phyloP scores from a whole-genome alignment of 2,113 vertebrate genomes.

The Amphiprion ocellaris region DNA sequence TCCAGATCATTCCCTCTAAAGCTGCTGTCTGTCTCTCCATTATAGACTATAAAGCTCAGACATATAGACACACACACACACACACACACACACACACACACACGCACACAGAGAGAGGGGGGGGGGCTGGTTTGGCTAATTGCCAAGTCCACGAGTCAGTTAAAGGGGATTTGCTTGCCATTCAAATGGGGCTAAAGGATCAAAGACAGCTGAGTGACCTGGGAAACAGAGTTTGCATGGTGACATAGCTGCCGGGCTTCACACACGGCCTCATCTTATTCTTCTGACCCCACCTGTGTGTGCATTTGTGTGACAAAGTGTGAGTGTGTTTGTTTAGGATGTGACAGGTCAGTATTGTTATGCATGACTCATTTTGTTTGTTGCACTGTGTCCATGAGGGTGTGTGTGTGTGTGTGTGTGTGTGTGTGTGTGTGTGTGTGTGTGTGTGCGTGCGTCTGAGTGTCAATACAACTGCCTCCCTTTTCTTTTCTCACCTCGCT shows the following conservation, averaged over 20 bases:
- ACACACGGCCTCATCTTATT: conserved; percentile 13
- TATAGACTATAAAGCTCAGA: conserved; percentile 42
- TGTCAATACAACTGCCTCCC: conserved; percentile 72
- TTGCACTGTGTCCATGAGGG: background rate
- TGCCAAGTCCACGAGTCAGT: conserved; percentile 72
- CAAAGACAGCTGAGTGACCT: conserved; percentile 46
- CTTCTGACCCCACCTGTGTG: conserved; percentile 26
- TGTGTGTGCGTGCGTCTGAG: conserved; percentile 38
- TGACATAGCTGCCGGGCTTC: conserved; percentile 21
- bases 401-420: background rate
- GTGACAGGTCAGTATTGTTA: conserved; percentile 51
- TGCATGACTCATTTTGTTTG: conserved; percentile 50
- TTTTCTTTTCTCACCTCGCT: conserved; percentile 71
- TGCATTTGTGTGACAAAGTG: conserved; percentile 5
- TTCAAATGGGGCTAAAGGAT: conserved; percentile 77
- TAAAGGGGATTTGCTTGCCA: conserved; percentile 79
- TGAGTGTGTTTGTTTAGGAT: conserved; percentile 33
- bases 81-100: conserved; percentile 1
- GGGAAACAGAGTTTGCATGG: conserved; percentile 56
- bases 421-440: background rate
- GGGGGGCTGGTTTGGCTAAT: conserved; percentile 53
- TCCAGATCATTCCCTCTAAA: background rate
- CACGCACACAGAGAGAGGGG: conserved; percentile 12
- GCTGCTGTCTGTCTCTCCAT: conserved; percentile 36
- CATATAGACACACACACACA: conserved; percentile 14